phyloP scores from a whole-genome alignment of 1,140 invertebrate species.

The Lycorma delicatula region DNA sequence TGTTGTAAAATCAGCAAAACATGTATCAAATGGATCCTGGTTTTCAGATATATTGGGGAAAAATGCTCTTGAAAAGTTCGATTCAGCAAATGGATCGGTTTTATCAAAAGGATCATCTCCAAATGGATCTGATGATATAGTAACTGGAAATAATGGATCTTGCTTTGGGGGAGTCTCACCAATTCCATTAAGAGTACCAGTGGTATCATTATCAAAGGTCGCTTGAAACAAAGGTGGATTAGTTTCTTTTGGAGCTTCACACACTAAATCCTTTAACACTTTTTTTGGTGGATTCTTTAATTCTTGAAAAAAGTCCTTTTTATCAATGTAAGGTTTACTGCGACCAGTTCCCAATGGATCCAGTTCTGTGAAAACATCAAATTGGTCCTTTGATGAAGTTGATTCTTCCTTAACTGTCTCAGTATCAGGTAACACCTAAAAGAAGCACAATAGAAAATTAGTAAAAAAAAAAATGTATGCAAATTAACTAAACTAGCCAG shows the following conservation, averaged over 20 bases:
- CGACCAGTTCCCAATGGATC: conserved; percentile 84
- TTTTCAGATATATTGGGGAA: conserved; percentile 27
- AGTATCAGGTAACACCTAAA: no score
- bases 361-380: conserved; percentile 81
- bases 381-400: conserved; percentile 15
- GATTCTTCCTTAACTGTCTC: no score
- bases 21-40: conserved; percentile 53
- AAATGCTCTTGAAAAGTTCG: conserved; percentile 33
- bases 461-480: no score
- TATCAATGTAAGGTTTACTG: conserved; percentile 85
- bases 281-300: conserved; percentile 88
- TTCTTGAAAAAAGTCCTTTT: conserved; percentile 91
- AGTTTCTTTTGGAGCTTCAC: conserved; percentile 19
- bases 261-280: conserved; percentile 71
- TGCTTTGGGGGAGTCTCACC: background rate
- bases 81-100: conserved; percentile 52
- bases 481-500: no score
- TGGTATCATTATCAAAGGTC: conserved; percentile 5
- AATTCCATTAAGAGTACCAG: background rate
- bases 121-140: conserved; percentile 48
- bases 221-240: conserved; percentile 14
- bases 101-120: conserved; percentile 59
- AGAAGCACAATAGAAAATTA: no score
- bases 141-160: conserved; percentile 24
- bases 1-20: conserved; percentile 37